phyloP scores from a whole-genome alignment of 1,140 invertebrate genomes.

The Phymorhynchus buccinoides region DNA sequence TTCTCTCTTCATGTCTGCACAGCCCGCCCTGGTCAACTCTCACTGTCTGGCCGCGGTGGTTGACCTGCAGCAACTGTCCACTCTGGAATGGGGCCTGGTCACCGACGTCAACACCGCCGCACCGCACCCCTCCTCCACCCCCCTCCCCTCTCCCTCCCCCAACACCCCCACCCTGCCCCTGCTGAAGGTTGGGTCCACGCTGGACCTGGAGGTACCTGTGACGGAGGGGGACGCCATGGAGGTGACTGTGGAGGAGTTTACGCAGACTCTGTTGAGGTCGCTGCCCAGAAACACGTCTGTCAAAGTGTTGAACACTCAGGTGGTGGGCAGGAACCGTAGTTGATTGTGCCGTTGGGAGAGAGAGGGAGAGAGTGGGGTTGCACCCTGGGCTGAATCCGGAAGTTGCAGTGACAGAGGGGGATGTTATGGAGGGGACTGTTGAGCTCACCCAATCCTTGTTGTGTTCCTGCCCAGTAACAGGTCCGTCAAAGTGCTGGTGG shows the following conservation, averaged over 20 bases:
- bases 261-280: background rate
- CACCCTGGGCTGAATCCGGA: background rate
- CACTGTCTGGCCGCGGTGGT: conserved; percentile 49
- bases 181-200: background rate
- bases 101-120: conserved; percentile 13
- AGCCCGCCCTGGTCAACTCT: conserved; percentile 56
- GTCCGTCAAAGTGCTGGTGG: too few species aligned
- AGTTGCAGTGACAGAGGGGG: too few species aligned
- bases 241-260: conserved; percentile 24
- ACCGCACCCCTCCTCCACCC: background rate
- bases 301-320: conserved; percentile 35
- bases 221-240: background rate
- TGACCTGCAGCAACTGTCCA: conserved; percentile 43
- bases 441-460: too few species aligned
- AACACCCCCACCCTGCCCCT: conserved; percentile 10
- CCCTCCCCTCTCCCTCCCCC: conserved; percentile 12
- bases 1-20: conserved; percentile 30
- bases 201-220: conserved; percentile 22
- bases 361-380: too few species aligned
- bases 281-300: conserved; percentile 17
- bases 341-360: background rate
- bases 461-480: too few species aligned
- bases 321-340: background rate
- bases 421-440: too few species aligned
- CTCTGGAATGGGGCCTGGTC: conserved; percentile 58